Conservation (phyloP, 2,797 vertebrate species). For the Pangasius larnaudii region DNA sequence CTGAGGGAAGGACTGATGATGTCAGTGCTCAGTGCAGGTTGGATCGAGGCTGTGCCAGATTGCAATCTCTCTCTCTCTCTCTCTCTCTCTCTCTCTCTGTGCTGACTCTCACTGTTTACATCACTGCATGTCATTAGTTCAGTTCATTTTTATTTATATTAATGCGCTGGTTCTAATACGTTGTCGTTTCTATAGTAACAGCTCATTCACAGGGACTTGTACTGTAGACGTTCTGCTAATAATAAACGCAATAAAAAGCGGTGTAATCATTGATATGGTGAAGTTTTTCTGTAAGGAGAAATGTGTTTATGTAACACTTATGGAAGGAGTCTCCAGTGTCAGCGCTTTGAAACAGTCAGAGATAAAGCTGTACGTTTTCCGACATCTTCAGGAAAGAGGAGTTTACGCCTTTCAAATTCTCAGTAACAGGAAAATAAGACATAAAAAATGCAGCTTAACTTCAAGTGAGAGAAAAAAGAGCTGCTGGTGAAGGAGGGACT, state of each 20-base stretch:
- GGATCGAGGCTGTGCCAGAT: not conserved
- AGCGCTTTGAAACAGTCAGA: not conserved
- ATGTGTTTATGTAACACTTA: not conserved
- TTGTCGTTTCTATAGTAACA: not conserved
- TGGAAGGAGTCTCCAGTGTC: not conserved
- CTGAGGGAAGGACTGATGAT: not conserved
- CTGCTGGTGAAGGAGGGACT: not conserved
- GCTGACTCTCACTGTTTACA: not conserved
- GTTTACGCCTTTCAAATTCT: no score
- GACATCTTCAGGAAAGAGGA: not conserved
- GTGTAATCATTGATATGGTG: not conserved
- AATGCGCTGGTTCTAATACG: not conserved
- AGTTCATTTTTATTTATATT: not conserved
- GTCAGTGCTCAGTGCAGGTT: conserved; percentile 14
- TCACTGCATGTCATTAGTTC: not conserved
- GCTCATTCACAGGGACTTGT: not conserved
- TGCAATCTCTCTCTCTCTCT: not conserved
- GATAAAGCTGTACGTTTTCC: not conserved
- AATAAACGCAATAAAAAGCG: not conserved
- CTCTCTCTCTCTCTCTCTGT: not conserved
- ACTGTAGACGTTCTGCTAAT: not conserved
- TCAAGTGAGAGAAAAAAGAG: not conserved
- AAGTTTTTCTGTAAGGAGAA: not conserved
- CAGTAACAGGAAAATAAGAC: no score
- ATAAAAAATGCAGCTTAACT: not conserved